These are phyloP conservation scores for Rhogogaster chlorosoma DNA, from an alignment of 2,888 invertebrate species.

Conservation along the genomic window DNA sequence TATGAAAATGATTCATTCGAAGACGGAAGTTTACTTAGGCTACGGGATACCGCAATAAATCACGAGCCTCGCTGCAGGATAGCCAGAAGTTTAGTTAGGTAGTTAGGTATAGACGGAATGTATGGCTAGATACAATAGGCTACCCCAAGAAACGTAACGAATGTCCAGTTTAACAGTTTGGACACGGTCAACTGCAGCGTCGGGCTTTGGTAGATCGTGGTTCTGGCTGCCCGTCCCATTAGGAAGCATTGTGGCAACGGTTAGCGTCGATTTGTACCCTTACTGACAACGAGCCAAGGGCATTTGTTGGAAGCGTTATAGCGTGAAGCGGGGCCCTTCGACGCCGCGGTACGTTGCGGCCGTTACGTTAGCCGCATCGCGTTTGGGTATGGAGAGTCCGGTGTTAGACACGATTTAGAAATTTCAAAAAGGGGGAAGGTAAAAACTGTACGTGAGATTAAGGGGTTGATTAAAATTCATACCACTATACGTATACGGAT, in stretches of 20 bases:
- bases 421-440: not conserved
- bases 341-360: not conserved
- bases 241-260: slow-evolving; percentile 75
- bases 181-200: slow-evolving; percentile 31
- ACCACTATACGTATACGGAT: slow-evolving; percentile 1
- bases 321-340: slow-evolving; percentile 3
- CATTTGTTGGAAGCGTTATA: slow-evolving; percentile 37
- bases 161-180: slow-evolving; percentile 62
- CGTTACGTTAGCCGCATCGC: too few species aligned
- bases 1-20: not conserved
- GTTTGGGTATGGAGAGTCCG: too few species aligned
- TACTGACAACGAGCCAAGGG: slow-evolving; percentile 57
- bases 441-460: slow-evolving; percentile 28
- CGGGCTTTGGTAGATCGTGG: slow-evolving; percentile 28
- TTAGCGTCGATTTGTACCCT: slow-evolving; percentile 74
- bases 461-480: slow-evolving; percentile 45
- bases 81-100: not conserved
- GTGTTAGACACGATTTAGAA: not conserved
- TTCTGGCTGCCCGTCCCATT: slow-evolving; percentile 67
- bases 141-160: slow-evolving; percentile 69
- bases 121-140: not conserved
- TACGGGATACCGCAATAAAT: not conserved
- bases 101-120: not conserved
- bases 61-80: not conserved
- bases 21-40: not conserved